These are phyloP conservation scores for Sebastes iracundus DNA, from an alignment of 2,797 vertebrate species.

Conservation along the genomic window DNA sequence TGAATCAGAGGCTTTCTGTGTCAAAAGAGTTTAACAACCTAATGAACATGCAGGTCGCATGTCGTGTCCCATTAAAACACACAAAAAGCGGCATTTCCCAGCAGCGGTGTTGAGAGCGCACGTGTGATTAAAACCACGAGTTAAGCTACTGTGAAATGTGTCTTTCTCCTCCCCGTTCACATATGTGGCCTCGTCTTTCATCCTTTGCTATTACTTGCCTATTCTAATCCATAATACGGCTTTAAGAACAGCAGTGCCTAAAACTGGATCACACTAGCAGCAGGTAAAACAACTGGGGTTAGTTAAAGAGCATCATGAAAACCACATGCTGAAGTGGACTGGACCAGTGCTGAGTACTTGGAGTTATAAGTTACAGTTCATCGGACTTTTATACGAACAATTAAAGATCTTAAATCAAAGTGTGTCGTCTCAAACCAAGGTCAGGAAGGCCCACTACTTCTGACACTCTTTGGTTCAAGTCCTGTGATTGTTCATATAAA, in stretches of 20 bases:
- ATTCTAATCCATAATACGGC: constrained; percentile 17
- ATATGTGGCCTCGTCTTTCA: neutral
- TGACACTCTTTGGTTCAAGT: constrained; percentile 10
- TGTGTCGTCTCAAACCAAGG: neutral
- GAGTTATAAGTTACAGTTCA: neutral
- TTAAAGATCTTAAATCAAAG: constrained; percentile 13
- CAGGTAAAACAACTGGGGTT: constrained; percentile 66
- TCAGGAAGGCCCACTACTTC: neutral
- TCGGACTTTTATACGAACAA: constrained; percentile 6
- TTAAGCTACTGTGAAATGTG: constrained; percentile 33
- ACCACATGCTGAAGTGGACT: constrained; percentile 27
- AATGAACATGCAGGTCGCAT: constrained; percentile 27
- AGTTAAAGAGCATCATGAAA: constrained; percentile 51
- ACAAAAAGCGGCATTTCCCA: constrained; percentile 17
- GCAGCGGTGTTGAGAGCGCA: constrained; percentile 18
- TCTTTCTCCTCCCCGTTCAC: constrained; percentile 10
- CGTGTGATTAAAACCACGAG: constrained; percentile 10
- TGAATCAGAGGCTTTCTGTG: constrained; percentile 17
- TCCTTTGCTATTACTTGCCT: neutral
- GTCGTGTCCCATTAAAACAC: constrained; percentile 10
- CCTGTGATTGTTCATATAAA: constrained; percentile 31
- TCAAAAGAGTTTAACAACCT: constrained; percentile 4
- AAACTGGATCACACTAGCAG: constrained; percentile 76
- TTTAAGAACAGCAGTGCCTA: constrained; percentile 67
- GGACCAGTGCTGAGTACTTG: constrained; percentile 20